These are phyloP conservation scores for Thalassophryne amazonica DNA, from an alignment of 2,797 vertebrate genomes.

Conservation along the genomic window DNA sequence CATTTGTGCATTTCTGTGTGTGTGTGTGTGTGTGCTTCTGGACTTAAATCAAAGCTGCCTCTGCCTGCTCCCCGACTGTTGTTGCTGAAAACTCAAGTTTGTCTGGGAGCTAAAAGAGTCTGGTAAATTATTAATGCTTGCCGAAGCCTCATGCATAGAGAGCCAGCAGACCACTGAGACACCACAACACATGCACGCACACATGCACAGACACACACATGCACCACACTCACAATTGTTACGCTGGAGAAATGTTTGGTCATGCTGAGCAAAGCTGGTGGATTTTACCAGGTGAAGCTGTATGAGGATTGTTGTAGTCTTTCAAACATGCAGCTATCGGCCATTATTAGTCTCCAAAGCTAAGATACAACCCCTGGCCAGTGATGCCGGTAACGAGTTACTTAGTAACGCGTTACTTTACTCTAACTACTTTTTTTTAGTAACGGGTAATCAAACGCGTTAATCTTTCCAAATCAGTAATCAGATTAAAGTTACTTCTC, in stretches of 20 bases:
- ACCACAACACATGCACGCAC: slow-evolving; percentile 17
- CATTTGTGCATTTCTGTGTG: not conserved
- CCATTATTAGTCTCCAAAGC: too few species aligned
- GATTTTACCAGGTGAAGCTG: slow-evolving; percentile 47
- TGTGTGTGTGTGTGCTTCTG: slow-evolving; percentile 9
- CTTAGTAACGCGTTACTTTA: too few species aligned
- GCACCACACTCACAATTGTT: slow-evolving; percentile 34
- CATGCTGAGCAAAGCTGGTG: slow-evolving; percentile 58
- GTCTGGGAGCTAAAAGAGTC: slow-evolving; percentile 63
- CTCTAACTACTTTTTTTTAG: too few species aligned
- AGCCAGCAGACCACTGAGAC: slow-evolving; percentile 53
- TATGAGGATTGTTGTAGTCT: slow-evolving; percentile 34
- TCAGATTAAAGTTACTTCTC: too few species aligned
- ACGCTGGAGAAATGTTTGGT: slow-evolving; percentile 56
- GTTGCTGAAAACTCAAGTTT: slow-evolving; percentile 62
- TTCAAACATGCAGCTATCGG: slow-evolving; percentile 35
- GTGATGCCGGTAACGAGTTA: too few species aligned
- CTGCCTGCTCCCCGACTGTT: slow-evolving; percentile 48
- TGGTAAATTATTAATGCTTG: slow-evolving; percentile 72
- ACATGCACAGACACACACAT: slow-evolving; percentile 2
- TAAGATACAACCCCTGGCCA: too few species aligned
- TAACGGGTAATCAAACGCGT: too few species aligned
- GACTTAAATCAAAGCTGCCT: slow-evolving; percentile 68
- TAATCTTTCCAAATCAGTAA: too few species aligned
- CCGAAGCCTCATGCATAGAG: slow-evolving; percentile 60